Evolutionary conservation across 2,113 vertebrate species (phyloP).

Genomic region (Speoplatyrhinus poulsoni): DNA sequence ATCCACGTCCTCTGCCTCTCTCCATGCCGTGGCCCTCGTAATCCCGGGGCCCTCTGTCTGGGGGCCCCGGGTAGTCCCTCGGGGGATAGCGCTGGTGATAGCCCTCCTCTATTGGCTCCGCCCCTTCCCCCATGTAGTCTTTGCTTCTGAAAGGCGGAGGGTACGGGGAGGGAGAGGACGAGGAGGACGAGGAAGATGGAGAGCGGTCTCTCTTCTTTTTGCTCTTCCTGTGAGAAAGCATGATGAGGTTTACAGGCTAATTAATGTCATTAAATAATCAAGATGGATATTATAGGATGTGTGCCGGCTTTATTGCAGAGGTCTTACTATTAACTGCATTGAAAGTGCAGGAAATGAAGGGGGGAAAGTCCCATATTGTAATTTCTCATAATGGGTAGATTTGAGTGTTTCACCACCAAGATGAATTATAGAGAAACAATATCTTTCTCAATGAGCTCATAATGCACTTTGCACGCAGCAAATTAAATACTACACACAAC

Average conservation of each 20-base stretch:
- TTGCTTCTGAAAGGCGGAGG: slow-evolving; percentile 80
- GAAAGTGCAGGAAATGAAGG: no score
- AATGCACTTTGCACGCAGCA: no score
- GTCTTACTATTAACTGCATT: no score
- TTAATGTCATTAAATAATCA: no score
- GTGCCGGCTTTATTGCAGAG: no score
- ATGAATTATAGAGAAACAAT: no score
- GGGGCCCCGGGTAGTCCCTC: slow-evolving; percentile 61
- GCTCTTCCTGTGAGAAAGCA: slow-evolving; percentile 81
- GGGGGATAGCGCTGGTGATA: slow-evolving; percentile 85
- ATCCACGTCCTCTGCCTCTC: slow-evolving; percentile 73
- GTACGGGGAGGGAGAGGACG: slow-evolving; percentile 84
- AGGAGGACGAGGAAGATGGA: slow-evolving; percentile 90
- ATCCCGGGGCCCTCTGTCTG: slow-evolving; percentile 64
- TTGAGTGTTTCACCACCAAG: no score
- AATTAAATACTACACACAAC: no score
- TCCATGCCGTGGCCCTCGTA: slow-evolving; percentile 66
- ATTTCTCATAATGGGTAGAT: no score
- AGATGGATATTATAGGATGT: no score
- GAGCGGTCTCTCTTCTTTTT: slow-evolving; percentile 92
- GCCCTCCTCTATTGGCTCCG: slow-evolving; percentile 83
- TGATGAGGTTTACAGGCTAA: not conserved
- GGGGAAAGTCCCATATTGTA: no score
- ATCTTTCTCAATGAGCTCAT: no score
- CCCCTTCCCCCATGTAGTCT: slow-evolving; percentile 85